A percentile compares a stretch with the other conserved stretches of the same genome.
Conservation (phyloP, 1,140 invertebrate genomes). For the Brachystomella parvula region DNA sequence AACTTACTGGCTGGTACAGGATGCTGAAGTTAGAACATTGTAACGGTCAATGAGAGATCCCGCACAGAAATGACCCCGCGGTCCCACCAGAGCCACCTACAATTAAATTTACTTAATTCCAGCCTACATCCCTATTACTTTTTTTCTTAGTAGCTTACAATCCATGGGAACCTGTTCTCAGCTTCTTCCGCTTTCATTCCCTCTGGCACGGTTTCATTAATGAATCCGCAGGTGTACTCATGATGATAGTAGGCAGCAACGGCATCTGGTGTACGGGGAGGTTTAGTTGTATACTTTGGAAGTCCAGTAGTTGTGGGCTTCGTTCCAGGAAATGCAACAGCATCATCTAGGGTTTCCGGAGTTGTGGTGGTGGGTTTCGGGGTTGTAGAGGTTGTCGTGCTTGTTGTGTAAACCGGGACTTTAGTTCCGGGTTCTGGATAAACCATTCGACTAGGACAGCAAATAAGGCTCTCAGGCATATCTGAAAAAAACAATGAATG, state of each 20-base stretch:
- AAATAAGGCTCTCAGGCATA: slow-evolving; percentile 10
- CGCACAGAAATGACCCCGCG: slow-evolving; percentile 30
- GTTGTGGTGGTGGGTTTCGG: not conserved
- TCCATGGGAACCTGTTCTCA: slow-evolving; percentile 8
- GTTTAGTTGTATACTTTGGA: not conserved
- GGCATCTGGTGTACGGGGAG: not conserved
- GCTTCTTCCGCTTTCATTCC: slow-evolving; percentile 1
- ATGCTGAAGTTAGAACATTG: slow-evolving; percentile 22
- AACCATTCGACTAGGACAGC: slow-evolving; percentile 7
- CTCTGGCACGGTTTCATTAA: not conserved
- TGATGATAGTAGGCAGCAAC: slow-evolving; percentile 6
- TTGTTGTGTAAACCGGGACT: not conserved
- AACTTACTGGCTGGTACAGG: slow-evolving; percentile 21
- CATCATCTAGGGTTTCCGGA: not conserved
- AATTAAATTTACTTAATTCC: not conserved
- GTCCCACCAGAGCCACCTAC: slow-evolving; percentile 26
- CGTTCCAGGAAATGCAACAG: not conserved
- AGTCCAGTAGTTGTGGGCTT: not conserved
- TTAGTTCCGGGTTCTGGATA: not conserved
- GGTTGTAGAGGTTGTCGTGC: not conserved
- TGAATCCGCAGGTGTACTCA: slow-evolving; percentile 2
- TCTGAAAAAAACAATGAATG: not conserved
- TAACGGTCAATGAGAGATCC: slow-evolving; percentile 27
- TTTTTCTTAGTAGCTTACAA: slow-evolving; percentile 2
- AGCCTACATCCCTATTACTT: not conserved